These are phyloP conservation scores for Micrastur ruficollis DNA, from an alignment of 2,797 vertebrate genomes.

Conservation along the genomic window DNA sequence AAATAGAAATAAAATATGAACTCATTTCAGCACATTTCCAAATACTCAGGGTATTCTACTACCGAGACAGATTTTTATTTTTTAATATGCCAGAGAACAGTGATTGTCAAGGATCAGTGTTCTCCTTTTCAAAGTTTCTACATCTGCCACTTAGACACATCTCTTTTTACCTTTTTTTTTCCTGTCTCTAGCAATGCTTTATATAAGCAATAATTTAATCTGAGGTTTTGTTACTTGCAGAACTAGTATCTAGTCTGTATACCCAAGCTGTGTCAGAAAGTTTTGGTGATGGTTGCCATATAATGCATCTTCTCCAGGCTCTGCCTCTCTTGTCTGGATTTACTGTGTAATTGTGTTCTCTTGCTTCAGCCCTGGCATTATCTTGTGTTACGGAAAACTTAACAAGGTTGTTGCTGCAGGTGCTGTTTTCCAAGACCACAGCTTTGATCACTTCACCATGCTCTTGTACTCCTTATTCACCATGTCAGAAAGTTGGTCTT, in stretches of 20 bases:
- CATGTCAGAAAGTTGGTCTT: neutral
- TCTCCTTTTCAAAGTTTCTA: neutral
- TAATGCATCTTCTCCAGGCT: neutral
- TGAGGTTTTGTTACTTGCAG: neutral
- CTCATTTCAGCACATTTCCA: neutral
- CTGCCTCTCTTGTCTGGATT: neutral
- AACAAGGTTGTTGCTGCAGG: neutral
- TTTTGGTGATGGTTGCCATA: neutral
- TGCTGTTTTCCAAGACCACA: neutral
- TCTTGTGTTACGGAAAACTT: neutral
- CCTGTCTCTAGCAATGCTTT: neutral
- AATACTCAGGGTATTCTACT: neutral
- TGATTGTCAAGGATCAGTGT: fast-evolving
- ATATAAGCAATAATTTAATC: neutral
- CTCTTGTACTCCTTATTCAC: neutral
- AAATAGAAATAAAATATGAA: neutral
- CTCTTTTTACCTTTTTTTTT: neutral
- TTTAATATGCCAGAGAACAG: neutral
- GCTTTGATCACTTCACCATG: neutral
- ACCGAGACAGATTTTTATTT: neutral
- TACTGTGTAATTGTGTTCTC: neutral
- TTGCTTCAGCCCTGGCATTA: neutral
- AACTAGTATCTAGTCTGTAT: neutral
- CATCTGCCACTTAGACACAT: neutral
- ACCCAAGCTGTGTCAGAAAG: neutral